Evolutionary conservation across 2,888 invertebrate species (phyloP), one percentile per base, ranked within the genome.

Genomic region (Adelphocoris suturalis): DNA sequence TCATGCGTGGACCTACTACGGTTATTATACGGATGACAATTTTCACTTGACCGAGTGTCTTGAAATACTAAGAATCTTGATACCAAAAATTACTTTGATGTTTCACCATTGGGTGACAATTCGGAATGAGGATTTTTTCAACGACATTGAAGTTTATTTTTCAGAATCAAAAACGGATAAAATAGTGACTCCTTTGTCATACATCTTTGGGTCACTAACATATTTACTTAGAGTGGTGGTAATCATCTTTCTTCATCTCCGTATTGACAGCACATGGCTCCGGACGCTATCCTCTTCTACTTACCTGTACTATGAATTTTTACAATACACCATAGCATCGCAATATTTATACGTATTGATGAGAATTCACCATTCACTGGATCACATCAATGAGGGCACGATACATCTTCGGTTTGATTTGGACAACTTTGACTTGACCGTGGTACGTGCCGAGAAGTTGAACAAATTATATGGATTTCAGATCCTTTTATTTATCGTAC

Each of bases 381-480:
- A n/a, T n/a, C n/a, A n/a, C n/a, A n/a, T n/a, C n/a, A n/a, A n/a
- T n/a, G n/a, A n/a, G n/a, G n/a, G n/a, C n/a, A n/a, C n/a, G n/a
- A n/a, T n/a, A n/a, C n/a, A n/a, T n/a, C n/a, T n/a, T n/a, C n/a
- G n/a, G n/a, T n/a, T n/a, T n/a, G n/a, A n/a, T n/a, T n/a, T n/a
- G n/a, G n/a, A n/a, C n/a, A n/a, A n/a, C n/a, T n/a, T n/a, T n/a
- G n/a, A n/a, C n/a, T n/a, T n/a, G n/a, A n/a, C n/a, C n/a, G n/a
- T n/a, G n/a, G n/a, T 46, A n/a, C 47, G 48, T 19, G 81, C 81
- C 19, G 81, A 81, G 23, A 48, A 13, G 1, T 14, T 48, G n/a
- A 81, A 81, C 48, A 46, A n/a, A n/a, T 13, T 81, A 0, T 81
- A 81, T 52, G 81, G 81, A 13, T 14, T 81, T 11, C 81, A 81